Conservation (phyloP, 2,797 vertebrate genomes). For the Sebastes hopkinsi region DNA sequence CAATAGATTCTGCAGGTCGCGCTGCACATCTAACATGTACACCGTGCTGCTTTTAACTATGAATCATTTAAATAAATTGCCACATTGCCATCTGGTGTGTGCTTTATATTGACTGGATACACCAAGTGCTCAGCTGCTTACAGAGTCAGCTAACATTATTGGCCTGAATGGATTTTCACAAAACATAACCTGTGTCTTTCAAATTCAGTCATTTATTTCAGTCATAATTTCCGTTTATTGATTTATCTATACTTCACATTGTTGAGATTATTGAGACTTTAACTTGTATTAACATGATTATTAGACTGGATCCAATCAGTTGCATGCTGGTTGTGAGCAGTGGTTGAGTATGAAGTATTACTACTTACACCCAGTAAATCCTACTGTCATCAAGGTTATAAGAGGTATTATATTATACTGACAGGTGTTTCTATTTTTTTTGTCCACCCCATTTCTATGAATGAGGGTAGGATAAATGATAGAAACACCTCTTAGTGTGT, state of each 20-base stretch:
- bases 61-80: constrained; percentile 43
- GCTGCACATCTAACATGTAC: constrained; percentile 14
- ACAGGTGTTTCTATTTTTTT: background rate
- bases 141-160: background rate
- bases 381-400: background rate
- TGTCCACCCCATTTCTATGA: background rate
- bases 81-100: constrained; percentile 39
- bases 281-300: background rate
- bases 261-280: background rate
- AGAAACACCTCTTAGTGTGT: background rate
- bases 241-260: background rate
- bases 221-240: background rate
- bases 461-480: too few species aligned
- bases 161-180: background rate
- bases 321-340: background rate
- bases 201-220: background rate
- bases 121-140: background rate
- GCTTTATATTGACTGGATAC: constrained; percentile 3
- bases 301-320: background rate
- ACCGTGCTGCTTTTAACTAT: constrained; percentile 34
- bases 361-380: background rate
- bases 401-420: background rate
- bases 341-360: background rate
- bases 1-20: constrained; percentile 18
- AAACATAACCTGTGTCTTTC: background rate